Evolutionary conservation across 2,888 invertebrate species (phyloP).

Genomic region (Drosophila macrothrix): DNA sequence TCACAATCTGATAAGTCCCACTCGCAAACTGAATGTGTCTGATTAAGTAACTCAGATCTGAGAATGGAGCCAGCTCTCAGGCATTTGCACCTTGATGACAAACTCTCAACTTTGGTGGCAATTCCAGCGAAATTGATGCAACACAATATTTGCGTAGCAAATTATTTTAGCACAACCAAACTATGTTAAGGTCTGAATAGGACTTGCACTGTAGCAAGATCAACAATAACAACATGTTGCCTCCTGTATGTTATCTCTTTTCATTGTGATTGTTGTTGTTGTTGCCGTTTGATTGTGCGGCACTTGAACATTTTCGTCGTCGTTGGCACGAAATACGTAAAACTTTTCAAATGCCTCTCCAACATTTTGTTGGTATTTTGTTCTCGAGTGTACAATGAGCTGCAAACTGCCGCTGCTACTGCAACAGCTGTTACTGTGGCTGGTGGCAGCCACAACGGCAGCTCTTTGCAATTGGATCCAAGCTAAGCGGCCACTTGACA

Average conservation of each 20-base stretch:
- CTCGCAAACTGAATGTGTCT: slow-evolving; percentile 5
- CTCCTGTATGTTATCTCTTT: slow-evolving; percentile 22
- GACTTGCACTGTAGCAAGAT: slow-evolving; percentile 37
- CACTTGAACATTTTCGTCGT: slow-evolving; percentile 62
- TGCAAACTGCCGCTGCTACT: slow-evolving; percentile 20
- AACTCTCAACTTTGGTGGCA: slow-evolving; percentile 30
- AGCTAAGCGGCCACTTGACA: slow-evolving; percentile 70
- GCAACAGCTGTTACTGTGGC: neutral
- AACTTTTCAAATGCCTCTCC: slow-evolving; percentile 74
- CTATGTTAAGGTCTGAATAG: slow-evolving; percentile 41
- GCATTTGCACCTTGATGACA: slow-evolving; percentile 24
- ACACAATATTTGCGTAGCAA: slow-evolving; percentile 66
- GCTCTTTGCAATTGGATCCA: slow-evolving; percentile 64
- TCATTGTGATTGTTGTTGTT: slow-evolving; percentile 15
- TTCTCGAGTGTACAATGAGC: slow-evolving; percentile 56
- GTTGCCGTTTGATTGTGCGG: slow-evolving; percentile 22
- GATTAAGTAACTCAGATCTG: slow-evolving; percentile 26
- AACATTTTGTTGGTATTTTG: slow-evolving; percentile 54
- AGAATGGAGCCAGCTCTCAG: neutral
- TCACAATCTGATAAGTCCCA: neutral
- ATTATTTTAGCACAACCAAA: slow-evolving; percentile 43
- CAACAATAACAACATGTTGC: slow-evolving; percentile 34
- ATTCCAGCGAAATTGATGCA: slow-evolving; percentile 52
- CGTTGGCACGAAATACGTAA: slow-evolving; percentile 60
- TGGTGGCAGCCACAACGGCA: slow-evolving; percentile 31